Evolutionary conservation across 2,113 vertebrate species (phyloP).

Genomic region (Rhinolophus sinicus): DNA sequence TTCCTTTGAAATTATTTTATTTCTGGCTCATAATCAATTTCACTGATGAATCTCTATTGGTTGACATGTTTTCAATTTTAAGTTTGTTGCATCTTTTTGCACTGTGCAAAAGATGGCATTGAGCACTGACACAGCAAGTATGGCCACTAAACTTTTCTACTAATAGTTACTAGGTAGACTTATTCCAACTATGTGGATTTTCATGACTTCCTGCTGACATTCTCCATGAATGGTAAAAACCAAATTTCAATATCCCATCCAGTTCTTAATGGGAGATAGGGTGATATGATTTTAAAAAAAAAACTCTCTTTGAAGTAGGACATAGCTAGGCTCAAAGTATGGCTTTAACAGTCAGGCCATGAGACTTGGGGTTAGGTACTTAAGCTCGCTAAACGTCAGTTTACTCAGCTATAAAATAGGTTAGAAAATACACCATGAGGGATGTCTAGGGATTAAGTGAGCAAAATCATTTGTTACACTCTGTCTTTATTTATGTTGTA

Average conservation of each 20-base stretch:
- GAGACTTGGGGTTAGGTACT: not conserved
- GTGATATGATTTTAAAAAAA: not conserved
- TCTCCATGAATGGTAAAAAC: not conserved
- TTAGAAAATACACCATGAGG: not conserved
- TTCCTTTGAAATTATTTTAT: slow-evolving; percentile 11
- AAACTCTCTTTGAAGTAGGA: not conserved
- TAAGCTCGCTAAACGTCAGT: not conserved
- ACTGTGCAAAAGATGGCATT: not conserved
- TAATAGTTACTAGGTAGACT: not conserved
- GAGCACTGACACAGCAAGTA: not conserved
- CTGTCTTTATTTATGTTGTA: slow-evolving; percentile 1
- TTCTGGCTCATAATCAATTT: not conserved
- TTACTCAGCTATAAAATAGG: not conserved
- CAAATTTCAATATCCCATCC: not conserved
- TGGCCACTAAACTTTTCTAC: not conserved
- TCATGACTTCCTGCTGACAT: not conserved
- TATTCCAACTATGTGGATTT: not conserved
- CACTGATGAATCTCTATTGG: slow-evolving; percentile 3
- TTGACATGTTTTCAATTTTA: slow-evolving; percentile 14
- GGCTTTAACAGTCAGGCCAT: not conserved
- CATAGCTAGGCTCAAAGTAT: not conserved
- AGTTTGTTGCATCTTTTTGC: not conserved
- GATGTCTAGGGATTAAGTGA: not conserved
- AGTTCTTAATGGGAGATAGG: not conserved
- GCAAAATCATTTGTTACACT: not conserved